A percentile compares a stretch with the other conserved stretches of the same genome.
Conservation (phyloP, 1,140 invertebrate genomes). For the Saxidomus purpurata region DNA sequence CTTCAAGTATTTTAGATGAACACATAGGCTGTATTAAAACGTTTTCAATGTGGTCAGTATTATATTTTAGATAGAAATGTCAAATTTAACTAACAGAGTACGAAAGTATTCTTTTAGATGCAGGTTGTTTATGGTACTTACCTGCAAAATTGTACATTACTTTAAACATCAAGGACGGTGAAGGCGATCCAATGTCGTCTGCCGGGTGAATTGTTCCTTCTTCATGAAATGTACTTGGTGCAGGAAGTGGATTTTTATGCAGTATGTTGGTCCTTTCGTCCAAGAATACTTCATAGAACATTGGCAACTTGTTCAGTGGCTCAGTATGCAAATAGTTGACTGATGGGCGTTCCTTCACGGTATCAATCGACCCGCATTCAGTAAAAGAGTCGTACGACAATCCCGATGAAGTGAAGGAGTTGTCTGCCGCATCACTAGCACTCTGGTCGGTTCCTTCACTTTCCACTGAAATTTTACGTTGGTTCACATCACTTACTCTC, state of each 20-base stretch:
- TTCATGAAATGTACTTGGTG: neutral
- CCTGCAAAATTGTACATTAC: constrained; percentile 2
- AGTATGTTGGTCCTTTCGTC: constrained; percentile 21
- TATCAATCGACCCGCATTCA: neutral
- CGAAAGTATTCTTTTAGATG: too few relatives aligned
- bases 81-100: too few relatives aligned
- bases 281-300: constrained; percentile 24
- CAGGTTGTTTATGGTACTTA: too few relatives aligned
- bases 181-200: neutral
- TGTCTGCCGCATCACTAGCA: constrained; percentile 36
- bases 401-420: neutral
- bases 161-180: neutral
- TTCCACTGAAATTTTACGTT: constrained; percentile 16
- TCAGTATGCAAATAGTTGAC: neutral
- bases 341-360: neutral
- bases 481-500: neutral
- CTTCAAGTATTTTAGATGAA: too few relatives aligned
- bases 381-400: constrained; percentile 29
- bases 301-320: neutral
- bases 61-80: too few relatives aligned
- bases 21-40: too few relatives aligned
- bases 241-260: neutral
- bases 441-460: constrained; percentile 36
- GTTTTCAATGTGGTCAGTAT: too few relatives aligned
- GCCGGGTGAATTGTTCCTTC: neutral